Evolutionary conservation across 2,888 invertebrate species (phyloP).

Genomic region (Onthophagus sagittarius): DNA sequence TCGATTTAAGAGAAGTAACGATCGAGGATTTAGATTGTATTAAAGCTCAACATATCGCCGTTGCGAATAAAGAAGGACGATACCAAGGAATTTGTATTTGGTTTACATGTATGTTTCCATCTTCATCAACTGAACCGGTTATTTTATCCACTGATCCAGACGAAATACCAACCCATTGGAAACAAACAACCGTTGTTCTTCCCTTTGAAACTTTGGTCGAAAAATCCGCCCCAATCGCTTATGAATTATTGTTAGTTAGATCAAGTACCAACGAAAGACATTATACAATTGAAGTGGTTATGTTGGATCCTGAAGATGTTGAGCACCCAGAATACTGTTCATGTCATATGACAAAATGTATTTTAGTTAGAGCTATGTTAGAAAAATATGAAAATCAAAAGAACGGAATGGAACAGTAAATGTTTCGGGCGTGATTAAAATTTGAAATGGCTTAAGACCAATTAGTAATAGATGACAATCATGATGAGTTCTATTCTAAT

Average conservation of each 20-base stretch:
- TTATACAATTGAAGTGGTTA: slow-evolving; percentile 67
- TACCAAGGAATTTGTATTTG: slow-evolving; percentile 76
- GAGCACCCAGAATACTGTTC: slow-evolving; percentile 76
- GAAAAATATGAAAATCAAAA: slow-evolving; percentile 47
- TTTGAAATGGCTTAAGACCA: slow-evolving; percentile 2
- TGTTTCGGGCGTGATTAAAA: not conserved
- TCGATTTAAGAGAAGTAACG: slow-evolving; percentile 63
- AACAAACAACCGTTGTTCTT: slow-evolving; percentile 71
- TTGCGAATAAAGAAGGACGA: slow-evolving; percentile 56
- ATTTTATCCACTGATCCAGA: slow-evolving; percentile 58
- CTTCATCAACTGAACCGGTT: slow-evolving; percentile 43
- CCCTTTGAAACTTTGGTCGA: slow-evolving; percentile 60
- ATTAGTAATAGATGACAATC: slow-evolving; percentile 3
- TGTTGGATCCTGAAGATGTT: slow-evolving; percentile 63
- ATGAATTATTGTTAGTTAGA: slow-evolving; percentile 60
- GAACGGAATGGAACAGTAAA: slow-evolving; percentile 17
- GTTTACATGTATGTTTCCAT: slow-evolving; percentile 75
- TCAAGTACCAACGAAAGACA: slow-evolving; percentile 52
- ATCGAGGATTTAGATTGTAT: slow-evolving; percentile 58
- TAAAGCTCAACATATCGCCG: slow-evolving; percentile 59
- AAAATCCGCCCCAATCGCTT: slow-evolving; percentile 64
- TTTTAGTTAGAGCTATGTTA: slow-evolving; percentile 63
- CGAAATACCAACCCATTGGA: slow-evolving; percentile 64
- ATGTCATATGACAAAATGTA: slow-evolving; percentile 76
- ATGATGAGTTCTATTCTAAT: not conserved